Evolutionary conservation across 2,113 vertebrate species (phyloP).

Genomic region (Spheniscus mendiculus): DNA sequence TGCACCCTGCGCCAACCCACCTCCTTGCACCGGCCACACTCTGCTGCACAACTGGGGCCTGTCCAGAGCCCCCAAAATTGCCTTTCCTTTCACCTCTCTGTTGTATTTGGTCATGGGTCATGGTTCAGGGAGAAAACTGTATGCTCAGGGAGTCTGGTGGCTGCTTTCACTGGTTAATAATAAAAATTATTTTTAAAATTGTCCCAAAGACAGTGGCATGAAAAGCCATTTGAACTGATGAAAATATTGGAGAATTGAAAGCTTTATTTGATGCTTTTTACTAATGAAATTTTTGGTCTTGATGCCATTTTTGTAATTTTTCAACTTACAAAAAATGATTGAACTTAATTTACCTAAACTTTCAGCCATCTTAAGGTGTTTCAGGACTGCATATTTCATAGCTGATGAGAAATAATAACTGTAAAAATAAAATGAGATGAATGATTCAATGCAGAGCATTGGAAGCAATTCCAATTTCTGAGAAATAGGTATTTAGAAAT

Average conservation of each 20-base stretch:
- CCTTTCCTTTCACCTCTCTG: not conserved
- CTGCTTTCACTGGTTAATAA: not conserved
- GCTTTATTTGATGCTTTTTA: not conserved
- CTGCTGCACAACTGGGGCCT: not conserved
- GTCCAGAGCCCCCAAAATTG: not conserved
- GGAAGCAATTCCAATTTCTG: not conserved
- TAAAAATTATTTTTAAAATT: not conserved
- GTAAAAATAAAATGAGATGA: not conserved
- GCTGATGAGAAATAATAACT: not conserved
- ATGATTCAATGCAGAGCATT: not conserved
- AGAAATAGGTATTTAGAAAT: not conserved
- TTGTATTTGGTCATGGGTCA: not conserved
- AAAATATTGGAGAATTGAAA: not conserved
- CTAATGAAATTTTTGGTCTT: not conserved
- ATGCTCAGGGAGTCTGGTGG: not conserved
- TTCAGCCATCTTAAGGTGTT: not conserved
- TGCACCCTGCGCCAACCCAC: not conserved
- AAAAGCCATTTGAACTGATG: not conserved
- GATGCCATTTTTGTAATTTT: not conserved
- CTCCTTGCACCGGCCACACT: not conserved
- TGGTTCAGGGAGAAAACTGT: not conserved
- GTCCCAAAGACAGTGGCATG: not conserved
- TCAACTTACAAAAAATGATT: not conserved
- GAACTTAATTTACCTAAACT: not conserved
- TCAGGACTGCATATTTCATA: not conserved